Evolutionary conservation across 2,113 vertebrate genomes (phyloP).

Genomic region (Cephalopterus ornatus): DNA sequence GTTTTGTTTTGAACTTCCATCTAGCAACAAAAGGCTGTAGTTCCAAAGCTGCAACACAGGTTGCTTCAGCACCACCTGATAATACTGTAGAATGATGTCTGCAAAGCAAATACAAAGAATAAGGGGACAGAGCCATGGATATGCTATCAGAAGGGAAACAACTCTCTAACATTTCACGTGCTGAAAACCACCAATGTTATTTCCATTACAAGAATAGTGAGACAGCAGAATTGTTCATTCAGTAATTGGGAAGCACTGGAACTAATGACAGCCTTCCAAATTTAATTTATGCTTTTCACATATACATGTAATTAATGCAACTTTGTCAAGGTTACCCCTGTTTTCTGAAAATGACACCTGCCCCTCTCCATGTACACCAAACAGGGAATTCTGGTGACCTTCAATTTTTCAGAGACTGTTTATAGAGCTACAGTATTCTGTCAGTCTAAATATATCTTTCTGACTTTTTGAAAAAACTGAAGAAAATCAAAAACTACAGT

Average conservation of each 20-base stretch:
- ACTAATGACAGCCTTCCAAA: neutral
- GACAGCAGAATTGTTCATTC: neutral
- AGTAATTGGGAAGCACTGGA: neutral
- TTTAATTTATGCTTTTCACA: neutral
- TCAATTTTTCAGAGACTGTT: neutral
- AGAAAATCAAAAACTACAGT: neutral
- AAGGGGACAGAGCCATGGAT: neutral
- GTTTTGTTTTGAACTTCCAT: neutral
- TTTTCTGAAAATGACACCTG: neutral
- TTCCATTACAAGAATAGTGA: neutral
- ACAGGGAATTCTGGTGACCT: neutral
- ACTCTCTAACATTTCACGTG: neutral
- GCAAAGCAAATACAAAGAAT: neutral
- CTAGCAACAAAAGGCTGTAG: neutral
- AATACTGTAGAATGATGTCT: neutral
- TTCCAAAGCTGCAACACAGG: neutral
- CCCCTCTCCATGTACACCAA: neutral
- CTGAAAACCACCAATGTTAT: neutral
- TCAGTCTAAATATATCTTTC: neutral
- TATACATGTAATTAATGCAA: neutral
- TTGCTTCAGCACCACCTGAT: neutral
- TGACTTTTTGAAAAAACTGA: neutral
- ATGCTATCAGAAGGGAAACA: neutral
- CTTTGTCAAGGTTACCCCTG: neutral
- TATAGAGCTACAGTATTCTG: neutral